Conservation (phyloP, 1,140 invertebrate genomes). For the Pectinophora gossypiella region DNA sequence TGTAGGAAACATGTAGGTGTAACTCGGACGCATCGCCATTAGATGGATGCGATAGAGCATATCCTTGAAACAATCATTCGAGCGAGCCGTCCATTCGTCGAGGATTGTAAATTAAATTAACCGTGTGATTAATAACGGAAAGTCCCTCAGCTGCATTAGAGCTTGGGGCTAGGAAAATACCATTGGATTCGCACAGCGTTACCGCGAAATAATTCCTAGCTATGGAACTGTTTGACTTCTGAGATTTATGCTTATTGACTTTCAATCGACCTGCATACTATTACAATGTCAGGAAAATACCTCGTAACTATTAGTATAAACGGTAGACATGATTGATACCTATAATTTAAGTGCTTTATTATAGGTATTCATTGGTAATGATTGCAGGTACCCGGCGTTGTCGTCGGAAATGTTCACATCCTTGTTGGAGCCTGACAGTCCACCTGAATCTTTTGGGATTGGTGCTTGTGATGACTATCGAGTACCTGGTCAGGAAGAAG, state of each 20-base stretch:
- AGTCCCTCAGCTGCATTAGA: conserved; percentile 16
- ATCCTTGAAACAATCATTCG: conserved; percentile 12
- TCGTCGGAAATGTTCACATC: conserved; percentile 89
- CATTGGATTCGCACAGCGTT: background rate
- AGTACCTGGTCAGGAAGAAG: conserved; percentile 77
- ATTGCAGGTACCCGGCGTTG: conserved; percentile 78
- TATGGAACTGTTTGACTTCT: background rate
- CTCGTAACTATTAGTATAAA: background rate
- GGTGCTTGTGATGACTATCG: conserved; percentile 65
- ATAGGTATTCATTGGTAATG: too few species aligned
- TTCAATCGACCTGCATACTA: background rate
- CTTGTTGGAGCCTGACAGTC: conserved; percentile 80
- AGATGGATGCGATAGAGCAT: conserved; percentile 1
- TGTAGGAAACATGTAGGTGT: background rate
- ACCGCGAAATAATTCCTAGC: background rate
- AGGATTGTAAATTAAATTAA: conserved; percentile 49
- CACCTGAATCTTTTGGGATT: conserved; percentile 53
- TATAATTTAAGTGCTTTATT: background rate
- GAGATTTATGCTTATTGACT: background rate
- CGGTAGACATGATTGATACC: background rate
- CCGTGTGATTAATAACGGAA: conserved; percentile 57
- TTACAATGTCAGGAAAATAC: conserved; percentile 29
- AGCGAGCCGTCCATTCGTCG: conserved; percentile 35
- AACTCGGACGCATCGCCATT: background rate
- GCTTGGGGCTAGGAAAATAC: background rate